phyloP scores from a whole-genome alignment of 2,888 invertebrate genomes.

The Agrotis exclamationis region DNA sequence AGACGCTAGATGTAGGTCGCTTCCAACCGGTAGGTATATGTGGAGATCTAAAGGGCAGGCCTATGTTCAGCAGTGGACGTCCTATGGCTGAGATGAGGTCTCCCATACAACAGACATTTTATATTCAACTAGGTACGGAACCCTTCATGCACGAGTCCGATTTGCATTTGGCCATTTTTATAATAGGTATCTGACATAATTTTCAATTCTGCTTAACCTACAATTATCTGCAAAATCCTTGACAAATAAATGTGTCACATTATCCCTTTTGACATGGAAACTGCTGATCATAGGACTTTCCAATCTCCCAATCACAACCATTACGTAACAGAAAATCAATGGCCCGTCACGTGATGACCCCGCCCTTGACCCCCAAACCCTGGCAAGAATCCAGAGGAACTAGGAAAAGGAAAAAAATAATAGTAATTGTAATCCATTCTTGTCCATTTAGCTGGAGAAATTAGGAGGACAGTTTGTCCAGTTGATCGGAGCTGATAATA shows the following conservation, averaged over 20 bases:
- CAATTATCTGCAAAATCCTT: no score
- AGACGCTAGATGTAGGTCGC: no score
- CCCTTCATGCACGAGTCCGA: no score
- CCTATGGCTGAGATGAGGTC: no score
- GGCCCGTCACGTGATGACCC: background rate
- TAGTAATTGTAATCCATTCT: conserved; percentile 34
- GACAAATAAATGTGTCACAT: background rate
- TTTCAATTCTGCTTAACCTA: no score
- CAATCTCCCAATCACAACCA: conserved; percentile 7
- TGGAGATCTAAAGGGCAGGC: no score
- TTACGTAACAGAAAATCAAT: conserved; percentile 44
- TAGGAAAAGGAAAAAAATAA: conserved; percentile 33
- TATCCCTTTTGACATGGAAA: background rate
- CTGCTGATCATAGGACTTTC: conserved; percentile 2
- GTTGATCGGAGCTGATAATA: background rate
- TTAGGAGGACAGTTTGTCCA: conserved; percentile 5
- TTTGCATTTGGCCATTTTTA: no score
- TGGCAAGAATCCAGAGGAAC: conserved; percentile 40
- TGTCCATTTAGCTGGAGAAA: conserved; percentile 18
- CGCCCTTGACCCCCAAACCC: conserved; percentile 36
- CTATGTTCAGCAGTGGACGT: no score
- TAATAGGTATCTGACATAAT: no score
- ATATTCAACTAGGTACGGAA: no score
- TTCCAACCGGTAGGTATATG: no score
- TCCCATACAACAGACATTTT: no score